Percentiles rank a stretch among this genome's conserved stretches.
These are phyloP conservation scores for Sardina pilchardus DNA, from an alignment of 2,113 vertebrate genomes.

Conservation along the genomic window DNA sequence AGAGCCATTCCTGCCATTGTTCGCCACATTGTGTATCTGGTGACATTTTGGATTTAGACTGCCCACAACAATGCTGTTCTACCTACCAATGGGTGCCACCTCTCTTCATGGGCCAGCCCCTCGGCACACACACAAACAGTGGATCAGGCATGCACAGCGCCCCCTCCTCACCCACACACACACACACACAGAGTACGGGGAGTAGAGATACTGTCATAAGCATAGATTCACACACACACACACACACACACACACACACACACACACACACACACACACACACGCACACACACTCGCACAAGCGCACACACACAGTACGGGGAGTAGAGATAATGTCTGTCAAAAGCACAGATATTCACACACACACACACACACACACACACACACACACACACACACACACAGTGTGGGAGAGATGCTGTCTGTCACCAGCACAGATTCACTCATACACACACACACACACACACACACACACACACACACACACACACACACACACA, in stretches of 20 bases:
- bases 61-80: conserved; percentile 33
- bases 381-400: not conserved
- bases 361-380: not conserved
- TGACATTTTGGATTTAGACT: conserved; percentile 34
- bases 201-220: too few relatives aligned
- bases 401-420: too few relatives aligned
- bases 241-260: not conserved
- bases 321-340: too few relatives aligned
- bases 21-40: conserved; percentile 23
- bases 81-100: conserved; percentile 35
- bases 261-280: too few relatives aligned
- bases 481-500: not conserved
- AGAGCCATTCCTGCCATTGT: conserved; percentile 27
- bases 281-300: too few relatives aligned
- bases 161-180: not conserved
- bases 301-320: too few relatives aligned
- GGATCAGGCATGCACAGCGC: too few relatives aligned
- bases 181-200: not conserved
- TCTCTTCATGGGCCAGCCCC: conserved; percentile 1
- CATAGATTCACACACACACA: not conserved
- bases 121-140: not conserved
- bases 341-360: too few relatives aligned
- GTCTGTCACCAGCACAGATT: too few relatives aligned
- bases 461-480: not conserved
- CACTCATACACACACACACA: too few relatives aligned